Conservation (phyloP, 1,140 invertebrate genomes). For the Linepithema humile region DNA sequence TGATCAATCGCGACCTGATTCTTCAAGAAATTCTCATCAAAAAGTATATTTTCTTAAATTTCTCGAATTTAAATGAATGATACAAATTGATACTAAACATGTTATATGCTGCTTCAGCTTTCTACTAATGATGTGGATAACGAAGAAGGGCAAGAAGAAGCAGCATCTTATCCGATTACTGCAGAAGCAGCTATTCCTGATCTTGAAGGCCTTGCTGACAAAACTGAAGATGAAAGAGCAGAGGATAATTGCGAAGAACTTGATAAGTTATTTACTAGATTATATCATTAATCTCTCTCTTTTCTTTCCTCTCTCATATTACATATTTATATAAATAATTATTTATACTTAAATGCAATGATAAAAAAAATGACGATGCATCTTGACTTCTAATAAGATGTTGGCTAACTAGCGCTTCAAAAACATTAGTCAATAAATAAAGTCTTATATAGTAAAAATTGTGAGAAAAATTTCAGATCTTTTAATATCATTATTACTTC, state of each 20-base stretch:
- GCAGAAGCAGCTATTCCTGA: conserved; percentile 48
- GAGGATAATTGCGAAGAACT: conserved; percentile 66
- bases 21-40: conserved; percentile 69
- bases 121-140: conserved; percentile 44
- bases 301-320: too few relatives aligned
- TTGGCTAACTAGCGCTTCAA: conserved; percentile 1
- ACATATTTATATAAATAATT: background rate
- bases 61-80: background rate
- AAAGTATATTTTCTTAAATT: conserved; percentile 64
- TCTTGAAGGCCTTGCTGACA: conserved; percentile 51
- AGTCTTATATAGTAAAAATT: conserved; percentile 21
- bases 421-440: conserved; percentile 12
- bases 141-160: conserved; percentile 62
- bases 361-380: background rate
- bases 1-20: conserved; percentile 82
- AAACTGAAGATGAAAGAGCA: conserved; percentile 67
- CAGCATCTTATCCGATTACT: conserved; percentile 47
- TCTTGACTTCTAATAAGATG: background rate
- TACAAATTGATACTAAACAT: background rate
- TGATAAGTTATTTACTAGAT: conserved; percentile 67
- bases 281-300: conserved; percentile 64
- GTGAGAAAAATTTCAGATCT: too few relatives aligned
- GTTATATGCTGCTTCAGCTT: conserved; percentile 42
- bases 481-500: too few relatives aligned
- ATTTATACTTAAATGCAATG: background rate